Conservation (phyloP, 1,140 invertebrate genomes). For the Macrobrachium nipponense region DNA sequence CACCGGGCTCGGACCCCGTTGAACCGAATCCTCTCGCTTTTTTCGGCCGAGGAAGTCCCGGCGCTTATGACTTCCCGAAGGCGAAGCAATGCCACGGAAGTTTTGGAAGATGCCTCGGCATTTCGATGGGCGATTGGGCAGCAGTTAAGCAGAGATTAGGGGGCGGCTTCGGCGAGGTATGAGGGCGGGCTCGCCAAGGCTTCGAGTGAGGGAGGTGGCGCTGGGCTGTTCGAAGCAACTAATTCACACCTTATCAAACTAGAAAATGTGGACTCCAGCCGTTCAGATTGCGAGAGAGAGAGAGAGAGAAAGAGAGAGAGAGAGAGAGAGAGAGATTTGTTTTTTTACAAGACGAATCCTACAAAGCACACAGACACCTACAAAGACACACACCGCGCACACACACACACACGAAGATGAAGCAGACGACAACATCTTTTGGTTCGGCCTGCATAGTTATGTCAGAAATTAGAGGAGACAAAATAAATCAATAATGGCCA, state of each 20-base stretch:
- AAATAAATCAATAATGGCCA: too few species aligned
- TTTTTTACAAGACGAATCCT: too few species aligned
- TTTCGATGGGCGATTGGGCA: not conserved
- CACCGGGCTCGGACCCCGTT: constrained; percentile 27
- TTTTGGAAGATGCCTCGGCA: not conserved
- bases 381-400: too few species aligned
- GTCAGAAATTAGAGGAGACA: too few species aligned
- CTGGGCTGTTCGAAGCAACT: constrained; percentile 45
- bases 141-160: constrained; percentile 5
- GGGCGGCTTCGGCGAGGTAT: not conserved
- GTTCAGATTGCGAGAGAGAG: constrained; percentile 8
- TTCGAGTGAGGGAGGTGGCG: constrained; percentile 23
- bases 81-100: not conserved
- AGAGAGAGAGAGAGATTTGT: too few species aligned
- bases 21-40: constrained; percentile 1
- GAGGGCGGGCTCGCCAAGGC: constrained; percentile 6
- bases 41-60: not conserved
- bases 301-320: too few species aligned
- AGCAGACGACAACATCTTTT: too few species aligned
- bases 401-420: too few species aligned
- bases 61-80: constrained; percentile 4
- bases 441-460: too few species aligned
- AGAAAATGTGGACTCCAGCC: constrained; percentile 46
- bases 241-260: constrained; percentile 58
- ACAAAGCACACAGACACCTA: too few species aligned